Conservation (phyloP, 2,888 invertebrate species). For the Spicauda simplicius region DNA sequence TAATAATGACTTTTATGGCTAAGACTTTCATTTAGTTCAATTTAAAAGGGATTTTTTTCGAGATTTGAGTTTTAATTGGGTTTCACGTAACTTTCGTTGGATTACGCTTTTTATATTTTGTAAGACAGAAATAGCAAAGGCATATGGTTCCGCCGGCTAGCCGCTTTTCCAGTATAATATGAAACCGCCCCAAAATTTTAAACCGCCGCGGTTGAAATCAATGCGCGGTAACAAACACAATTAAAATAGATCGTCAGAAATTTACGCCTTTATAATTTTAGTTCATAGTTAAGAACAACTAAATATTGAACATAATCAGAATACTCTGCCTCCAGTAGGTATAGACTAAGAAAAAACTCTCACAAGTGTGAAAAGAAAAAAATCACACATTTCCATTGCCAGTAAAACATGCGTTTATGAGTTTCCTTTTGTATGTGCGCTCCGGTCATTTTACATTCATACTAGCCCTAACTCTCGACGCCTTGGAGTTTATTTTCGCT, state of each 20-base stretch:
- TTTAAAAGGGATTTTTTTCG: background rate
- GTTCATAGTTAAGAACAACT: no score
- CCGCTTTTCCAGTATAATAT: no score
- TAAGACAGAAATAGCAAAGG: no score
- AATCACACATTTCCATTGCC: background rate
- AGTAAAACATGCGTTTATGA: conserved; percentile 14
- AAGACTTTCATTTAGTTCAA: background rate
- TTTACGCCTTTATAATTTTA: no score
- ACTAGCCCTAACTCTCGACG: background rate
- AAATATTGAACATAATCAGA: background rate
- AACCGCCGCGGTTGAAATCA: no score
- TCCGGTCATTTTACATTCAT: conserved; percentile 21
- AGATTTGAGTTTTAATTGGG: background rate
- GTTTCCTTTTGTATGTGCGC: conserved; percentile 9
- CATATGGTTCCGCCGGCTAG: no score
- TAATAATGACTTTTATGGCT: background rate
- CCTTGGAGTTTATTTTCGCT: conserved; percentile 4
- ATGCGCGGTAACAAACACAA: no score
- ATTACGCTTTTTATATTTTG: background rate
- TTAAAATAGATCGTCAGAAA: no score
- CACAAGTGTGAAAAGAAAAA: background rate
- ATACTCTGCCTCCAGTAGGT: no score
- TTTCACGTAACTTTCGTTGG: background rate
- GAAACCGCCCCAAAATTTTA: no score
- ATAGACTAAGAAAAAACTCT: background rate